These are phyloP conservation scores for Budorcas taxicolor DNA, from an alignment of 2,113 vertebrate genomes.

Conservation along the genomic window DNA sequence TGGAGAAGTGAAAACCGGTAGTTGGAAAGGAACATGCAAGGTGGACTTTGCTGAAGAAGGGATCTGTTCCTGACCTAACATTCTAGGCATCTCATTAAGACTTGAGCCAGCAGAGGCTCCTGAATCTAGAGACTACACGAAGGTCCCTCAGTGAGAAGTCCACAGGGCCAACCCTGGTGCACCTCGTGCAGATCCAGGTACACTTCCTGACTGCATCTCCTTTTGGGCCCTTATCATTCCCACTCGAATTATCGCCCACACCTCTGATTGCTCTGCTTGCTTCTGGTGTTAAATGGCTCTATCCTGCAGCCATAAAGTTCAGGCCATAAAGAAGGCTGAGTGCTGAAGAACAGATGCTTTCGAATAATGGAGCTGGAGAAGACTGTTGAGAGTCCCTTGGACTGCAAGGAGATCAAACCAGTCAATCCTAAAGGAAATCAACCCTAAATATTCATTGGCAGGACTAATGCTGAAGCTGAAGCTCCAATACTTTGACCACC, in stretches of 20 bases:
- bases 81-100: background rate
- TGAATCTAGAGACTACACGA: rapidly evolving
- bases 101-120: too few species aligned
- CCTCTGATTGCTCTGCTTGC: background rate
- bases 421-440: background rate
- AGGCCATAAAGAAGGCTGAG: background rate
- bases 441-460: background rate
- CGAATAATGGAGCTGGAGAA: background rate
- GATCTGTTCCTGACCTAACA: background rate
- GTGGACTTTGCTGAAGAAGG: background rate
- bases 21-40: background rate
- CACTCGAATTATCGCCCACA: too few species aligned
- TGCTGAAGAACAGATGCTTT: background rate
- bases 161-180: rapidly evolving
- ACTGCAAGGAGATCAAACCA: background rate
- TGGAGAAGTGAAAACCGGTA: background rate
- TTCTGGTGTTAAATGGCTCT: background rate
- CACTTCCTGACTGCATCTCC: background rate
- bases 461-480: background rate
- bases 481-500: background rate
- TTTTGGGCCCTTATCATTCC: background rate
- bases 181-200: rapidly evolving
- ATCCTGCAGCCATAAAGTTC: background rate
- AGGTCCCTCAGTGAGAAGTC: background rate
- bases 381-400: background rate